phyloP scores from a whole-genome alignment of 2,113 vertebrate genomes.

The Parus major region DNA sequence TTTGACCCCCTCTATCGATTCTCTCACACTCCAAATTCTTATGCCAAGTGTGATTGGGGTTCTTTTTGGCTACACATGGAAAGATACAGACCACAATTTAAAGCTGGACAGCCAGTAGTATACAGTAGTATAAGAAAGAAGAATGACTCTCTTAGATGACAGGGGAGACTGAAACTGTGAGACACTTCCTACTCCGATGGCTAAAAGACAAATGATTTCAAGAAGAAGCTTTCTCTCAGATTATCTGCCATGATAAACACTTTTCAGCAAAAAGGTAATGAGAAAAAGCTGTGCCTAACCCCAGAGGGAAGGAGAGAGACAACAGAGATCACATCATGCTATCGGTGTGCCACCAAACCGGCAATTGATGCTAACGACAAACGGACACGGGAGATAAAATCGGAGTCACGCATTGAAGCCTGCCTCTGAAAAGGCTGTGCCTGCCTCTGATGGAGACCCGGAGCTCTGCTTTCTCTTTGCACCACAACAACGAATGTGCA shows the following conservation, averaged over 20 bases:
- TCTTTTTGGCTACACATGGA: background rate
- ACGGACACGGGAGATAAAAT: conserved; percentile 19
- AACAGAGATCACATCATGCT: conserved; percentile 3
- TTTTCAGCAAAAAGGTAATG: conserved; percentile 55
- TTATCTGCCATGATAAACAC: conserved; percentile 50
- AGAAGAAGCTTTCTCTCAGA: conserved; percentile 22
- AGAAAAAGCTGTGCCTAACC: conserved; percentile 46
- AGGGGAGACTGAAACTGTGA: background rate
- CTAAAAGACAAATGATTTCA: conserved; percentile 54
- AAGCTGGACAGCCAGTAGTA: background rate
- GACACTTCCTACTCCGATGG: background rate
- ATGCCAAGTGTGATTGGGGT: background rate
- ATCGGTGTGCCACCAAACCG: background rate
- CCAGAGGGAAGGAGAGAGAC: background rate
- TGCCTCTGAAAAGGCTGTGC: background rate
- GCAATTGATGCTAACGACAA: conserved; percentile 27
- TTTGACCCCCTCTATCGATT: background rate
- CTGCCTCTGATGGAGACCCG: background rate
- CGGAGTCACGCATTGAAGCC: background rate
- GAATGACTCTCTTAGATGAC: background rate
- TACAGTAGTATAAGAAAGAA: background rate
- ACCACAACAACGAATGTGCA: background rate
- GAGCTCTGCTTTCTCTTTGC: background rate
- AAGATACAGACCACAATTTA: background rate
- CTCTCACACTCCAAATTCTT: background rate